phyloP scores from a whole-genome alignment of 37 sponge, comb jelly and placozoan species.

The Ephydatia muelleri region DNA sequence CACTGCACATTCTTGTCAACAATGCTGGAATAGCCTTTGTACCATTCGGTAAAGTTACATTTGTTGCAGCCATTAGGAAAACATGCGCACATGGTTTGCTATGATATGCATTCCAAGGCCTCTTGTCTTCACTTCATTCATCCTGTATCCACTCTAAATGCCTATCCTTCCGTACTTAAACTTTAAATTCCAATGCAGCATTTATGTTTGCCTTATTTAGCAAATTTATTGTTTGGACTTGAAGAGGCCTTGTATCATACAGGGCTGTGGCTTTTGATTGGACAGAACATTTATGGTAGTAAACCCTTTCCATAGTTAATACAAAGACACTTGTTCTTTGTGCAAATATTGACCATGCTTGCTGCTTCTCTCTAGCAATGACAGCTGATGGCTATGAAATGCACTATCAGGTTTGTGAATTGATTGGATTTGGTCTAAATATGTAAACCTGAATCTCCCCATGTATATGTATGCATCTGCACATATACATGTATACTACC shows the following conservation, averaged over 20 bases:
- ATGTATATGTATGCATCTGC: no score
- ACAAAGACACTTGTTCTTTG: background rate
- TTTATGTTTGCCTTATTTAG: no score
- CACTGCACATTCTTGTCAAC: slow-evolving; percentile 82
- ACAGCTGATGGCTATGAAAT: background rate
- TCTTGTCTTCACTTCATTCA: background rate
- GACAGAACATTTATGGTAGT: no score
- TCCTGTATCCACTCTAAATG: no score
- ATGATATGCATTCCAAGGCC: no score
- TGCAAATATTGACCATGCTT: background rate
- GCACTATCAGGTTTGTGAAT: background rate
- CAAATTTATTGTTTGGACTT: no score
- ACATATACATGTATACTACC: no score
- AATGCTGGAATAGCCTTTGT: slow-evolving; percentile 74
- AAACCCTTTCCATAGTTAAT: background rate
- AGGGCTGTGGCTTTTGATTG: no score
- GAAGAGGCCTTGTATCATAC: no score
- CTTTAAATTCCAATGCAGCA: no score
- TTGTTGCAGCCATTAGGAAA: background rate
- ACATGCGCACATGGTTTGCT: background rate
- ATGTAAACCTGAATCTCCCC: no score
- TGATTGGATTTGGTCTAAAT: background rate
- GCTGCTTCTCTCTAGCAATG: background rate
- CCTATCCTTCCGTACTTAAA: no score
- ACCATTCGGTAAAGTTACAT: slow-evolving; percentile 35